Conservation (phyloP, 2,888 invertebrate species). For the Omphaloscelis lunosa region DNA sequence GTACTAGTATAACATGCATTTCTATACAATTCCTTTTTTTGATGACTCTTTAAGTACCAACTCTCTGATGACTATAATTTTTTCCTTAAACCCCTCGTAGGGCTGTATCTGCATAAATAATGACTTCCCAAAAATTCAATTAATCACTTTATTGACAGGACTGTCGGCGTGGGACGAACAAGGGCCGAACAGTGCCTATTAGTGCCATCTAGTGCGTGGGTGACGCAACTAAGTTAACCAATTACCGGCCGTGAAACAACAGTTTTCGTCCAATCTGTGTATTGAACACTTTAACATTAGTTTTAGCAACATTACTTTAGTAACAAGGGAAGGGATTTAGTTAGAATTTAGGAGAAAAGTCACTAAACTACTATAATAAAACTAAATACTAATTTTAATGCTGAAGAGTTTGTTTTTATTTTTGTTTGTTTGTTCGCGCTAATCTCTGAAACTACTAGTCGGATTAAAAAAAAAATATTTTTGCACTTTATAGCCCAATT, state of each 20-base stretch:
- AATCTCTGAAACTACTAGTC: too few relatives aligned
- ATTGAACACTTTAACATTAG: neutral
- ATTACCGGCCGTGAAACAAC: constrained; percentile 34
- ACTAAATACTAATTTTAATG: too few relatives aligned
- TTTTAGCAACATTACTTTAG: neutral
- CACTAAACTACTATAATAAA: too few relatives aligned
- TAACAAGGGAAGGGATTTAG: neutral
- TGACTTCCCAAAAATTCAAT: constrained; percentile 17
- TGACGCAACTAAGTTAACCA: constrained; percentile 19
- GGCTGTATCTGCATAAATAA: constrained; percentile 14
- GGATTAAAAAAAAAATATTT: too few relatives aligned
- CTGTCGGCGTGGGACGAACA: constrained; percentile 7
- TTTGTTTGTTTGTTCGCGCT: too few relatives aligned
- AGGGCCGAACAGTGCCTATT: constrained; percentile 12
- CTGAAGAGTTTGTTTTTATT: too few relatives aligned
- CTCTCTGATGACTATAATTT: constrained; percentile 7
- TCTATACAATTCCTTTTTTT: neutral
- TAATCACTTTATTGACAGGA: constrained; percentile 33
- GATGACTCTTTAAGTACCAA: neutral
- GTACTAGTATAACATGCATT: too few relatives aligned
- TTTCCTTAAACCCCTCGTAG: neutral
- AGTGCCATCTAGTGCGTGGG: constrained; percentile 29
- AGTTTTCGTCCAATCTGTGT: constrained; percentile 23
- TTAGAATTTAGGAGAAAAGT: neutral
- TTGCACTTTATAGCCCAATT: too few relatives aligned